Evolutionary conservation across 2,797 vertebrate species (phyloP), one percentile per base, ranked within the genome.

Genomic region (Spheniscus humboldti): DNA sequence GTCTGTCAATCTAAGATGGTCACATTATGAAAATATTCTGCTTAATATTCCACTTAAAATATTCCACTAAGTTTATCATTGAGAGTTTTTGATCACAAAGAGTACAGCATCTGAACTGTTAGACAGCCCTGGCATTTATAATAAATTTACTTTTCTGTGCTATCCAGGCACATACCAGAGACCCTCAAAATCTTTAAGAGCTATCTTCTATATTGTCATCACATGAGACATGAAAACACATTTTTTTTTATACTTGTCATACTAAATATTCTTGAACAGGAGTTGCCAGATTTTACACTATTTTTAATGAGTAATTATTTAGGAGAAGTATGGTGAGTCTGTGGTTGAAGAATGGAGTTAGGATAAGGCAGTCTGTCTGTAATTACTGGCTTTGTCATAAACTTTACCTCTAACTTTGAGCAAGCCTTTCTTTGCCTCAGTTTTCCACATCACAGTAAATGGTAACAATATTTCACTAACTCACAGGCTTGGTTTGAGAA

Each of bases 391-490:
- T 96, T 86, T 90, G 74, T 64, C 60, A 93, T 67, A 91, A 90
- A 79, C 53, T 67, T 93, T 71, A 66, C n/a, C 35, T 71, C 33
- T 80, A 74, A 60, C 41, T 80, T 56, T 39, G 50, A 82, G 75
- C 45, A 89, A 94, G 33, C 17, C 33, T 13, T 64, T 53, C 69
- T 64, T 43, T 82, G n/a, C 50, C 74, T 79, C 50, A 76, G 33
- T 94, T 92, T 94, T 95, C 56, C 81, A 64, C 75, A 93, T 92
- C 83, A 88, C 45, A 86, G 69, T 67, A 86, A 95, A 86, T 19
- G 43, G 66, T 68, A 95, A 91, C n/a, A 86, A 17, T 80, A 83
- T 88, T 92, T 95, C 83, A 84, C 55, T 83, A 87, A 85, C 35
- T 84, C 84, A 43, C 11, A 74, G 19, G 19, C 77, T 90, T 90